Percentiles rank a stretch among this genome's conserved stretches.
These are phyloP conservation scores for Pteria penguin DNA, from an alignment of 2,888 invertebrate species.

Conservation along the genomic window DNA sequence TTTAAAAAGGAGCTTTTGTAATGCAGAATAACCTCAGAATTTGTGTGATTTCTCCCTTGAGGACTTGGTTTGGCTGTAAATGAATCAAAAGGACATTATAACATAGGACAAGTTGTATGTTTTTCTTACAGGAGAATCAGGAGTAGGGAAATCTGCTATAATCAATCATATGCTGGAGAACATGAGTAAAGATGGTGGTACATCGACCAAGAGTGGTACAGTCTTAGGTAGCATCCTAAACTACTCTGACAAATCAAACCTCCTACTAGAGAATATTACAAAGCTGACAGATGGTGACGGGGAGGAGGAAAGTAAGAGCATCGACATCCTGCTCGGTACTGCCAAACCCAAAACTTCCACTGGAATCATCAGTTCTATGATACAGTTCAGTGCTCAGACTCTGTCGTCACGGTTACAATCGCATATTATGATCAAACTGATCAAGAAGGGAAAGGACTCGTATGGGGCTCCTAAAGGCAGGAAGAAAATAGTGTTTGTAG, in stretches of 20 bases:
- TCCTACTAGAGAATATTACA: constrained; percentile 76
- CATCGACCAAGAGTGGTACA: constrained; percentile 70
- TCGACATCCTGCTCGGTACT: constrained; percentile 69
- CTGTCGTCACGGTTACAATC: constrained; percentile 74
- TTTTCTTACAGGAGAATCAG: constrained; percentile 75
- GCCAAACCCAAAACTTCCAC: constrained; percentile 50
- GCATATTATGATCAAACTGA: constrained; percentile 76
- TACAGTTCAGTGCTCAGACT: constrained; percentile 80
- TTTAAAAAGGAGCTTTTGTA: no score
- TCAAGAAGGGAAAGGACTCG: constrained; percentile 78
- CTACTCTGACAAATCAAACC: constrained; percentile 76
- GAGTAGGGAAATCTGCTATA: constrained; percentile 79
- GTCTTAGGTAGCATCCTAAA: constrained; percentile 77
- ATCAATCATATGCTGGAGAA: constrained; percentile 76
- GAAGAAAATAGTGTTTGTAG: constrained; percentile 78
- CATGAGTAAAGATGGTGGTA: constrained; percentile 74
- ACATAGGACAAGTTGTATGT: neutral
- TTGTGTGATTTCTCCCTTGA: no score
- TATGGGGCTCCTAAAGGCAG: constrained; percentile 78
- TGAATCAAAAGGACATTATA: no score
- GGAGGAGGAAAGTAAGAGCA: constrained; percentile 51
- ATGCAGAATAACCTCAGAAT: no score
- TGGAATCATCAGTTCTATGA: constrained; percentile 71
- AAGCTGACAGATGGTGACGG: constrained; percentile 71
- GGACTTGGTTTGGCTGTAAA: no score